phyloP scores from a whole-genome alignment of 2,888 invertebrate species.

The Drosophila nr. medialis region DNA sequence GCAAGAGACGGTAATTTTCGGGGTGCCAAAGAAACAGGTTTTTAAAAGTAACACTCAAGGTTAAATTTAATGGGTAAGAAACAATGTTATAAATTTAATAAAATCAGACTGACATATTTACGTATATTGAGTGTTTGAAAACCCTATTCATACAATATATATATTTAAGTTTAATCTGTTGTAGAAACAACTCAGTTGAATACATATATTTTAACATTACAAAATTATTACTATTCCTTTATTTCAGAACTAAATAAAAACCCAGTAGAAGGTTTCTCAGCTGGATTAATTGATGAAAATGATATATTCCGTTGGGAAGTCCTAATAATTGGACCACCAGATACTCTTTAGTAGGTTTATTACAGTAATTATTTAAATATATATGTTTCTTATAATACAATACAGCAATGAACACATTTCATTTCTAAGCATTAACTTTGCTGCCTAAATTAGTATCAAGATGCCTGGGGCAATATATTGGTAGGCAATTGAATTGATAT shows the following conservation, averaged over 20 bases:
- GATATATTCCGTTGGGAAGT: conserved; percentile 99
- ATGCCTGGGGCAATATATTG: not conserved
- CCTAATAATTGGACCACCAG: conserved; percentile 99
- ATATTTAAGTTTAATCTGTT: not conserved
- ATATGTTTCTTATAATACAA: not conserved
- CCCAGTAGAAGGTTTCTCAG: conserved; percentile 99
- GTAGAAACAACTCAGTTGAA: not conserved
- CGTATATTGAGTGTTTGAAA: not conserved
- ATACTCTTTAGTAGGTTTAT: conserved; percentile 97
- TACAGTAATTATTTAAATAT: conserved; percentile 15
- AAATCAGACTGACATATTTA: not conserved
- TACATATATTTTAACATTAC: conserved; percentile 20
- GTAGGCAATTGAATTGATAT: not conserved
- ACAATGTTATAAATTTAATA: not conserved
- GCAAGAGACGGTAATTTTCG: not conserved
- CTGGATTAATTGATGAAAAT: conserved; percentile 99
- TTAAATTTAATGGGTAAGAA: not conserved
- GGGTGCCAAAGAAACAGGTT: not conserved
- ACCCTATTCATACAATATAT: not conserved
- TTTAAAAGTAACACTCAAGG: not conserved
- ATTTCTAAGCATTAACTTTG: not conserved
- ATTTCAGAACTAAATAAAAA: conserved; percentile 97
- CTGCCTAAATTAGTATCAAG: not conserved
- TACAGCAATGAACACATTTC: not conserved
- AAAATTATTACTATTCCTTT: conserved; percentile 29